Evolutionary conservation across 1,140 invertebrate genomes (phyloP).

Genomic region (Musca vetustissima): DNA sequence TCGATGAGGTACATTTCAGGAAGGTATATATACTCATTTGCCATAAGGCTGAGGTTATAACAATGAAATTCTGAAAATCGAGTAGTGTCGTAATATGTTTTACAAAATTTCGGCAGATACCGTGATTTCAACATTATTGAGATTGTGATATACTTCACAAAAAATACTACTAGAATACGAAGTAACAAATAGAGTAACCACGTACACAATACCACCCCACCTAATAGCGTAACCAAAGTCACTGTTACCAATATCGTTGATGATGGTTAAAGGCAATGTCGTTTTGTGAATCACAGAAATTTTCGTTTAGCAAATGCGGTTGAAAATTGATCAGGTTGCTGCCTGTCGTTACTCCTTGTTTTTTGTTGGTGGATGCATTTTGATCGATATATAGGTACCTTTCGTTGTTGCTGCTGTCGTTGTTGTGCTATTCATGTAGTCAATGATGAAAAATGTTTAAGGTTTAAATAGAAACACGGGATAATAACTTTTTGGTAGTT

Average conservation of each 20-base stretch:
- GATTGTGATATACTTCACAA: no score
- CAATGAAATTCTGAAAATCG: no score
- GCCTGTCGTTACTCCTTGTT: not conserved
- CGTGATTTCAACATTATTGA: no score
- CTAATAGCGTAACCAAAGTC: not conserved
- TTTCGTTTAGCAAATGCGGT: not conserved
- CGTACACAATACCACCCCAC: not conserved
- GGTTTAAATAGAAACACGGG: slow-evolving; percentile 13
- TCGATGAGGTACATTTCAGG: no score
- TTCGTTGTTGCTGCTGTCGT: no score
- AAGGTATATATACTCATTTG: no score
- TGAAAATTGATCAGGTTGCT: not conserved
- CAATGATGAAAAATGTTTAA: slow-evolving; percentile 20
- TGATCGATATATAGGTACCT: no score
- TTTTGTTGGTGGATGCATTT: not conserved
- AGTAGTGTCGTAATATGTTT: no score
- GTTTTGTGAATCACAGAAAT: slow-evolving; percentile 2
- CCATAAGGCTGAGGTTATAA: no score
- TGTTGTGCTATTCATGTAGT: no score
- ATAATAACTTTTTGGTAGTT: not conserved
- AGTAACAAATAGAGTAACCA: not conserved
- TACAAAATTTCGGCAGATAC: no score
- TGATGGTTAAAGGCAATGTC: slow-evolving; percentile 20
- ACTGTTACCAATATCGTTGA: not conserved
- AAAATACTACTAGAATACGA: not conserved